Percentiles rank a stretch among this genome's conserved stretches.
phyloP scores from a whole-genome alignment of 2,113 vertebrate genomes.

The Gallinago paraguaiae region DNA sequence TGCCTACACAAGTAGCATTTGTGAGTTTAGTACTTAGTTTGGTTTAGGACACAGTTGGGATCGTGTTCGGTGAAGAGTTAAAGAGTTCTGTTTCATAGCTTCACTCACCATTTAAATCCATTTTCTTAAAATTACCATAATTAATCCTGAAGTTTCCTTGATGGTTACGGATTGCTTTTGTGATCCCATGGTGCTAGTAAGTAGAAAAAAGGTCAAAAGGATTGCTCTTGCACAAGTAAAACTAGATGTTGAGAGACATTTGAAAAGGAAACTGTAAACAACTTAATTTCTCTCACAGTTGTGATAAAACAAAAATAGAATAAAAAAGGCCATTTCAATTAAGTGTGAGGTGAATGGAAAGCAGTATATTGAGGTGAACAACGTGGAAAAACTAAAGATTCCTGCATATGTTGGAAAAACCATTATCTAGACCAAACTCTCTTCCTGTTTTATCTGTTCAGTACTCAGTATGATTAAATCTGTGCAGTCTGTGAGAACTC shows the following conservation, averaged over 20 bases:
- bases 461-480: background rate
- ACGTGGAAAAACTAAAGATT: background rate
- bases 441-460: background rate
- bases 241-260: background rate
- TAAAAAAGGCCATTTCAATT: background rate
- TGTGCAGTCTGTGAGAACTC: background rate
- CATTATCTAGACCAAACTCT: background rate
- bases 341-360: background rate
- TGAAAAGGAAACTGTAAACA: background rate
- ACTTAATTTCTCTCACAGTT: background rate
- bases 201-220: background rate
- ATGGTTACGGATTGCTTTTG: background rate
- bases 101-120: background rate
- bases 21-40: background rate
- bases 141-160: background rate
- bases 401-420: background rate
- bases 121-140: background rate
- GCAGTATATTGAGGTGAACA: background rate
- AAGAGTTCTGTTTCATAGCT: background rate
- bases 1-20: background rate
- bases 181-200: background rate
- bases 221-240: background rate
- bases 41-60: background rate
- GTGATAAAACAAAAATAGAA: background rate
- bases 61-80: background rate